Percentiles rank a stretch among this genome's conserved stretches.
phyloP scores from a whole-genome alignment of 2,888 invertebrate species.

The Brenthis daphne region DNA sequence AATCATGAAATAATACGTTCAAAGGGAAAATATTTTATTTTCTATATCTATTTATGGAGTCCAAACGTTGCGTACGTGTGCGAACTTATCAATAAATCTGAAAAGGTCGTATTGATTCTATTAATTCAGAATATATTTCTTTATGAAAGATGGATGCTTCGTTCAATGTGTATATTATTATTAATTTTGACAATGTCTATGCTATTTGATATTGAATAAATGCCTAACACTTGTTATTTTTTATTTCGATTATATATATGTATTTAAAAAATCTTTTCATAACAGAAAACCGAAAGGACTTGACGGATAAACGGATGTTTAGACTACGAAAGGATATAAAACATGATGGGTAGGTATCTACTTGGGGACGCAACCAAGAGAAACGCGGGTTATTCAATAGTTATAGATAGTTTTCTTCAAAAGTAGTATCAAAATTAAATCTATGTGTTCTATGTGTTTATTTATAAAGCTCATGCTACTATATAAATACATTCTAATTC shows the following conservation, averaged over 20 bases:
- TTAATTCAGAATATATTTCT: constrained; percentile 22
- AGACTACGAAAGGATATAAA: no score
- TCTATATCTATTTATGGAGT: constrained; percentile 20
- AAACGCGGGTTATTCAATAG: no score
- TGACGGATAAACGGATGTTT: no score
- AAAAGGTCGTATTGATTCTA: constrained; percentile 28
- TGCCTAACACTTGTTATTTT: no score
- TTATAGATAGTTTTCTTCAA: no score
- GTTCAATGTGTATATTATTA: not conserved
- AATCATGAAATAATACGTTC: constrained; percentile 21
- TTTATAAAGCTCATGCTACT: constrained; percentile 8
- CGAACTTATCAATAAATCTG: constrained; percentile 28
- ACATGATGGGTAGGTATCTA: no score
- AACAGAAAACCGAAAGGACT: no score
- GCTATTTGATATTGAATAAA: not conserved
- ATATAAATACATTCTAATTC: not conserved
- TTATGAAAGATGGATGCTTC: constrained; percentile 15
- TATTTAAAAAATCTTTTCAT: no score
- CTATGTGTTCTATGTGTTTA: constrained; percentile 6
- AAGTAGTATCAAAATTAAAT: no score
- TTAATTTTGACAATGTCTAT: constrained; percentile 13
- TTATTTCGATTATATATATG: no score
- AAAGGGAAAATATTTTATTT: constrained; percentile 25
- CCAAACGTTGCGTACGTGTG: constrained; percentile 19
- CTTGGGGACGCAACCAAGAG: no score